Evolutionary conservation across 2,113 vertebrate genomes (phyloP), one percentile per base, ranked within the genome.

Genomic region (Lutjanus erythropterus): DNA sequence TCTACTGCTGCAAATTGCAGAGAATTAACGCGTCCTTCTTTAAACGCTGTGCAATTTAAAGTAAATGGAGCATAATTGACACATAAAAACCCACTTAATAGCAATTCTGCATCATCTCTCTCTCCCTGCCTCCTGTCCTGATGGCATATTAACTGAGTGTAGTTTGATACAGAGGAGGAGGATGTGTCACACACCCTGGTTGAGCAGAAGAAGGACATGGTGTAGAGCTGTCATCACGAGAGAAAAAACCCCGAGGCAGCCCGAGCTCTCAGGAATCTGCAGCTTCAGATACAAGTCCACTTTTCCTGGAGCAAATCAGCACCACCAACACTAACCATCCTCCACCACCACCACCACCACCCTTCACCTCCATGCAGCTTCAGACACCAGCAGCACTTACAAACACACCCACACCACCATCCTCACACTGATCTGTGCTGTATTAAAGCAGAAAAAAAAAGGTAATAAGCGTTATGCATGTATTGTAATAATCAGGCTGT

Each of bases 181-280:
- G 75, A 52, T 46, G 73, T 25, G 69, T 78, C 81, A 72, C 73
- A 83, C 85, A 86, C 8, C 25, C 75, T 79, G 60, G 66, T 58
- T 70, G n/a, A n/a, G n/a, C 35, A 81, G 71, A 76, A 74, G 75
- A 84, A 88, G 80, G 83, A 86, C 88, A 71, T 44, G 44, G 71
- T 88, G 80, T 81, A 15, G 83, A 71, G 71, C 85, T 83, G 77
- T 86, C 88, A 84, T 76, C 77, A 75, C 64, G 61, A 86, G 72
- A 69, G 71, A 19, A 35, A 58, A 71, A 75, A 21, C 71, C 85
- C 82, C 2, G 42, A 79, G 75, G 86, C 71, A 68, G 71, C n/a
- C n/a, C n/a, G 61, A 79, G 86, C 80, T 79, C 52, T 61, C 35
- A 56, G 79, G 50, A 60, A 85, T 71, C 60, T 50, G 70, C 44